phyloP scores from a whole-genome alignment of 2,888 invertebrate species.

The Dasypogon diadema region DNA sequence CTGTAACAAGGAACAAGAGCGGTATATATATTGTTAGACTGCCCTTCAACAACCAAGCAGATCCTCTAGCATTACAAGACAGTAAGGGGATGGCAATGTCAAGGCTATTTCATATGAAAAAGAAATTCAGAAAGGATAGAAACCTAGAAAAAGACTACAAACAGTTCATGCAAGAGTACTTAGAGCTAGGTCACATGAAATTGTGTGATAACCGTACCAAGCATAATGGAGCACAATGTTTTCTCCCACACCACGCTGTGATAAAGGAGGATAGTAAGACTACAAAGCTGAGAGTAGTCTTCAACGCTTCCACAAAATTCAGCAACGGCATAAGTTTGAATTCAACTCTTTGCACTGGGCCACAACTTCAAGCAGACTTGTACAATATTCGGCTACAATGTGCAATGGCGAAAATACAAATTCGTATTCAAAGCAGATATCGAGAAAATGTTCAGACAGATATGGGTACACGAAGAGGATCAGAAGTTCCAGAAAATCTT shows the following conservation, averaged over 20 bases:
- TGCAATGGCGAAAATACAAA: constrained; percentile 1
- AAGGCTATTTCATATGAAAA: not conserved
- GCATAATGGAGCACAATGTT: not conserved
- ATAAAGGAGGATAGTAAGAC: constrained; percentile 14
- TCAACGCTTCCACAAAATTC: constrained; percentile 25
- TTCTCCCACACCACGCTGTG: constrained; percentile 40
- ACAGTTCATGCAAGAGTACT: not conserved
- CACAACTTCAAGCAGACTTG: constrained; percentile 11
- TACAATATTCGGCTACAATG: not conserved
- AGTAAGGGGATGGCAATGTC: too few relatives aligned
- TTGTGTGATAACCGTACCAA: not conserved
- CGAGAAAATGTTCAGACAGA: constrained; percentile 1
- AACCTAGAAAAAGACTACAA: not conserved
- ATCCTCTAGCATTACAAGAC: not conserved
- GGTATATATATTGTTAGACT: not conserved
- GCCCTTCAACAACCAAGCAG: not conserved
- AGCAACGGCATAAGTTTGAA: constrained; percentile 20
- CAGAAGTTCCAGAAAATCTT: constrained; percentile 17
- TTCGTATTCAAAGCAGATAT: constrained; percentile 8
- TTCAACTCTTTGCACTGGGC: constrained; percentile 9
- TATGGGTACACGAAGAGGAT: not conserved
- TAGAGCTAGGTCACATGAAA: not conserved
- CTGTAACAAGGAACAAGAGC: not conserved
- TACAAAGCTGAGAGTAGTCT: too few relatives aligned
- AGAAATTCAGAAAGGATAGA: too few relatives aligned